Base-by-base conservation (phyloP, 2,888 invertebrate species). In the Argyra leucocephala region DNA sequence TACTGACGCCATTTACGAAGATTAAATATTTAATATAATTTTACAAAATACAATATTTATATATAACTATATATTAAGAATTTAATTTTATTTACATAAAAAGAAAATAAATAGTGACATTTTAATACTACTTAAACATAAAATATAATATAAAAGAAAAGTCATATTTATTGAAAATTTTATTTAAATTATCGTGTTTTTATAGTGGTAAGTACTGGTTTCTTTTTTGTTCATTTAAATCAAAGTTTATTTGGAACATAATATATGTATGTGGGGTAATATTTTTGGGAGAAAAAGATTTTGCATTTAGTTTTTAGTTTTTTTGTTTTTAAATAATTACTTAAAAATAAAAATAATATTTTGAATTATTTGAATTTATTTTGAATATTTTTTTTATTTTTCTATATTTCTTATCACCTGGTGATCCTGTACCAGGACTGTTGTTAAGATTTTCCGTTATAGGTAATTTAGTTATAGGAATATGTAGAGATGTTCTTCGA, bases 391-490 rank as follows among this genome's bases (percentile, higher is more conserved):
- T 65, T 37, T 26, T 23, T 26, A 22, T 48, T 18, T 57, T 63
- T 68, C 67, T 66, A 65, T 68, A 59, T 69, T 68, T 64, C 65
- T 67, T 63, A 67, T 80, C 81, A 84, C 84, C 83, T 79, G 84
- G 83, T 73, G 83, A 83, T 74, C 82, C 81, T 73, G 84, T 83
- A 72, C 81, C 82, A 74, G 82, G 82, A 74, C 83, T 84, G 77
- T 83, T 83, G 77, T 81, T 83, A 73, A 84, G 78, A 71, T 84
- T 84, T 75, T 85, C 84, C 71, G 79, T 82, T 68, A 84, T 84
- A 70, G 83, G 82, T 72, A 83, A 79, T 79, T 83, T 84, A 71
- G 84, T 82, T 73, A 84, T 78, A 68, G 83, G 76, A 71, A 81
- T 80, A 75, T 81, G 80, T 69, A 81, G 77, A 72, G 81, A 81